Conservation (phyloP, 2,888 invertebrate species). For the Temnothorax unifasciatus region DNA sequence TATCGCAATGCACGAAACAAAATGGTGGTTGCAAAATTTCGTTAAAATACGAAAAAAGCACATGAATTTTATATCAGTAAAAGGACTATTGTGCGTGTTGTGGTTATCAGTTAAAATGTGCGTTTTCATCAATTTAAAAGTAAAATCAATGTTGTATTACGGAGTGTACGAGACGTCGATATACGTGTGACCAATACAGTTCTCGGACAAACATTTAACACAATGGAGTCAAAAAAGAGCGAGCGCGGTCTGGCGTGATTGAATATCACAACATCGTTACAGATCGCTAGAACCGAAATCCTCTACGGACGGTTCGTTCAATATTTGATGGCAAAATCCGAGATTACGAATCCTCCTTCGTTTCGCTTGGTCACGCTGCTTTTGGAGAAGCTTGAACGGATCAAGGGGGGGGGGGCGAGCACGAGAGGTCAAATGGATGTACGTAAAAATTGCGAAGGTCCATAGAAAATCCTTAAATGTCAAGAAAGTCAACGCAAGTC, state of each 20-base stretch:
- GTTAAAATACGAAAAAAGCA: not conserved
- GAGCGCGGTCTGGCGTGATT: constrained; percentile 24
- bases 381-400: constrained; percentile 13
- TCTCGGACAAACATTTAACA: constrained; percentile 13
- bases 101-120: not conserved
- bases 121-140: constrained; percentile 28
- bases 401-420: not conserved
- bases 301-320: constrained; percentile 28
- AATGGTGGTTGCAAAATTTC: not conserved
- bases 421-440: not conserved
- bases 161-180: not conserved
- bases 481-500: not conserved
- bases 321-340: constrained; percentile 61
- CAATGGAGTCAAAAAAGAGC: constrained; percentile 4
- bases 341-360: constrained; percentile 30
- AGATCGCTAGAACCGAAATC: constrained; percentile 37
- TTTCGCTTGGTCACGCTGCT: constrained; percentile 30
- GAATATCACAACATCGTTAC: constrained; percentile 40
- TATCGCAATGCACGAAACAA: not conserved
- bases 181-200: not conserved
- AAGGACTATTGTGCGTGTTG: not conserved
- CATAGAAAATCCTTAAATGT: not conserved
- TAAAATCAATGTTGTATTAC: constrained; percentile 27
- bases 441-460: not conserved
- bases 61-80: not conserved